phyloP scores from a whole-genome alignment of 2,797 vertebrate genomes.

The Spheniscus humboldti region DNA sequence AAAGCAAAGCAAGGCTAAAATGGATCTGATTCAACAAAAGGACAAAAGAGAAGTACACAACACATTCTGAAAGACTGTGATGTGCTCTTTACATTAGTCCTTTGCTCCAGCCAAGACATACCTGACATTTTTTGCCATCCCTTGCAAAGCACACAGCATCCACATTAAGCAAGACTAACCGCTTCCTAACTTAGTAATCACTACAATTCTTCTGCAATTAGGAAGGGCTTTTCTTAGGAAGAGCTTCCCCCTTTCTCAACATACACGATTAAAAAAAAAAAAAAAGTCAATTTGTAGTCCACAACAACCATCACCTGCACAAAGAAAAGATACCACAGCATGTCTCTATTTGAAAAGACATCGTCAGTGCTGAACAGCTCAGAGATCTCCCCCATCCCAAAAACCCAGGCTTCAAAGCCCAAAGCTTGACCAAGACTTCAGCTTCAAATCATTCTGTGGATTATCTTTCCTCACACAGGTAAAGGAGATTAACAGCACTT shows the following conservation, averaged over 20 bases:
- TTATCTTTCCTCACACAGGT: background rate
- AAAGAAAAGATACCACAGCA: background rate
- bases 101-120: background rate
- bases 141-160: background rate
- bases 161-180: background rate
- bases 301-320: background rate
- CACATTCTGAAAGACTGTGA: background rate
- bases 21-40: background rate
- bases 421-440: background rate
- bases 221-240: background rate
- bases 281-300: background rate
- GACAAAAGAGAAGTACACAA: background rate
- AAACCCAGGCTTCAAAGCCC: background rate
- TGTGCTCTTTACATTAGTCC: background rate
- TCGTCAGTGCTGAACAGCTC: background rate
- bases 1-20: background rate
- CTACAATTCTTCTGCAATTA: background rate
- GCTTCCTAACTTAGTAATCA: background rate
- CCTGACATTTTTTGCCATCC: background rate
- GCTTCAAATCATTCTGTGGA: background rate
- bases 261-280: background rate
- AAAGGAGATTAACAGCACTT: background rate
- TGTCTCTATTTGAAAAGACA: background rate
- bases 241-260: background rate
- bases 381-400: background rate